phyloP scores from a whole-genome alignment of 1,140 invertebrate genomes.

The Drosophila virilis region DNA sequence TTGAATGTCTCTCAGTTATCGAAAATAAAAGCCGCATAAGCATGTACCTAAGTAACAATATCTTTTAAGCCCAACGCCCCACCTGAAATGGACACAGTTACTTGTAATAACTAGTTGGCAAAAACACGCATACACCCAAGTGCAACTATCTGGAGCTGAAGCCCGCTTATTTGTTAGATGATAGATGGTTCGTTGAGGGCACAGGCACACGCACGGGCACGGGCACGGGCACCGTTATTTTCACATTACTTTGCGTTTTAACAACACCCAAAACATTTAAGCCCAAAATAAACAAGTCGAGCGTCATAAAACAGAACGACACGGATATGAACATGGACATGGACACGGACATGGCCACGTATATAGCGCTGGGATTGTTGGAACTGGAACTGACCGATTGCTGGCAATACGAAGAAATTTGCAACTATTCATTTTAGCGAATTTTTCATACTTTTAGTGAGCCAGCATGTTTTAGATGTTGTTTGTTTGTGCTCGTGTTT shows the following conservation, averaged over 20 bases:
- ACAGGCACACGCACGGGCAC: constrained; percentile 52
- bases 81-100: constrained; percentile 1
- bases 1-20: no score
- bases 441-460: constrained; percentile 77
- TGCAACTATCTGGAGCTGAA: constrained; percentile 29
- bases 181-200: constrained; percentile 75
- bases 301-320: constrained; percentile 54
- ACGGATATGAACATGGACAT: constrained; percentile 22
- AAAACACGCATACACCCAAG: neutral
- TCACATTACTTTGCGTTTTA: constrained; percentile 77
- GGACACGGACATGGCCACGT: neutral
- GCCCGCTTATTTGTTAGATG: constrained; percentile 75
- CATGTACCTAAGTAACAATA: neutral
- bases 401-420: constrained; percentile 38
- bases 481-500: constrained; percentile 36
- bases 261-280: constrained; percentile 77
- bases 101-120: constrained; percentile 19
- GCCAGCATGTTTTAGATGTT: constrained; percentile 27
- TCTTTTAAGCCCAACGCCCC: neutral
- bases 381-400: constrained; percentile 28
- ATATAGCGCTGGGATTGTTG: constrained; percentile 9
- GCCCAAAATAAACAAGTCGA: constrained; percentile 75
- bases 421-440: constrained; percentile 76
- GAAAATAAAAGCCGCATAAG: no score
- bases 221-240: constrained; percentile 69